Conservation (phyloP, 2,888 invertebrate genomes). For the Agapostemon virescens region DNA sequence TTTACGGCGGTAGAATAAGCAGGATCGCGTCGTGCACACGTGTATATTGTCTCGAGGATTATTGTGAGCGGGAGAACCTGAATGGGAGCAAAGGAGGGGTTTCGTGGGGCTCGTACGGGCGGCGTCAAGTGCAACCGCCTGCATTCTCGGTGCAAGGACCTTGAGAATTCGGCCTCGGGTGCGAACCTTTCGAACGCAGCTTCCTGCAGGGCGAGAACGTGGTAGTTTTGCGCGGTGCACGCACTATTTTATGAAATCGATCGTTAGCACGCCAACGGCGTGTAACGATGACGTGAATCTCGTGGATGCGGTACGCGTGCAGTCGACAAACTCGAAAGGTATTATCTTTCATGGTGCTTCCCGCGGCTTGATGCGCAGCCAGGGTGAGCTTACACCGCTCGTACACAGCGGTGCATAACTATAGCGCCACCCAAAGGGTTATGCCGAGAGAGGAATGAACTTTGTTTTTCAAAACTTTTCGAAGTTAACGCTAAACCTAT, state of each 20-base stretch:
- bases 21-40: not conserved
- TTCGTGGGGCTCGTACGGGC: conserved; percentile 12
- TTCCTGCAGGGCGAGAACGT: conserved; percentile 41
- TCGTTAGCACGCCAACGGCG: conserved; percentile 60
- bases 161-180: conserved; percentile 55
- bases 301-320: conserved; percentile 34
- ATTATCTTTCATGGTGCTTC: conserved; percentile 45
- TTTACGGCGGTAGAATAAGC: not conserved
- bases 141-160: conserved; percentile 47
- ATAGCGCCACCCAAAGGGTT: too few relatives aligned
- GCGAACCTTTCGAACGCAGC: conserved; percentile 42
- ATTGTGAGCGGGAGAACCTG: conserved; percentile 10
- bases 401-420: not conserved
- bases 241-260: conserved; percentile 63
- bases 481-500: too few relatives aligned
- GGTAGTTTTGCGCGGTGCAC: conserved; percentile 30
- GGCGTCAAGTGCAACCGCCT: conserved; percentile 44
- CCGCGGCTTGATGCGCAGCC: conserved; percentile 12
- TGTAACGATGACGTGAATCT: conserved; percentile 65
- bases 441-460: too few relatives aligned
- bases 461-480: too few relatives aligned
- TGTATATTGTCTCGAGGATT: conserved; percentile 5
- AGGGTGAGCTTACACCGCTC: not conserved
- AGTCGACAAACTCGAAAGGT: conserved; percentile 57
- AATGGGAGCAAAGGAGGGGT: conserved; percentile 7